Conservation (phyloP, 2,888 invertebrate species). For the Oxytorus armatus region DNA sequence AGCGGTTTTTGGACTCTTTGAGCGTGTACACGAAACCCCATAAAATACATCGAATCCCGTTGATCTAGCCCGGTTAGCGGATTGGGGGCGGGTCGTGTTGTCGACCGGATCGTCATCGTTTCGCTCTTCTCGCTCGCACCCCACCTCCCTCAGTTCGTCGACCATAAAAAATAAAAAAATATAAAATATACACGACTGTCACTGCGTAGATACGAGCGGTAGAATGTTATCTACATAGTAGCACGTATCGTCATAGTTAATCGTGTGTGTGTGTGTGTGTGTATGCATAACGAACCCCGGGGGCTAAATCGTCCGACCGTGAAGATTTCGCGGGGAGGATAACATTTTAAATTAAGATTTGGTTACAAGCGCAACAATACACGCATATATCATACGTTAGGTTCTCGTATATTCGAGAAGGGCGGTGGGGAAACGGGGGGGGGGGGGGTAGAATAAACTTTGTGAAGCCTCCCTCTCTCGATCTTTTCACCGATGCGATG, state of each 20-base stretch:
- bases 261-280: constrained; percentile 2
- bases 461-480: constrained; percentile 46
- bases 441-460: constrained; percentile 11
- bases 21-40: constrained; percentile 53
- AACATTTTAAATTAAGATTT: constrained; percentile 72
- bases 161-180: no score
- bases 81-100: constrained; percentile 25
- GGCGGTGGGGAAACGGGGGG: constrained; percentile 1
- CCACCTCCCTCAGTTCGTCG: background rate
- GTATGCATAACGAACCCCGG: constrained; percentile 28
- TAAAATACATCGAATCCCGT: constrained; percentile 60
- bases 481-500: constrained; percentile 43
- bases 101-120: constrained; percentile 51
- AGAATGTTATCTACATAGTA: constrained; percentile 31
- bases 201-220: constrained; percentile 30
- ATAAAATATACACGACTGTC: constrained; percentile 37
- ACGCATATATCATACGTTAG: constrained; percentile 20
- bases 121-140: constrained; percentile 31
- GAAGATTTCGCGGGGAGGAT: constrained; percentile 69
- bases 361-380: constrained; percentile 59
- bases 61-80: no score
- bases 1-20: constrained; percentile 13
- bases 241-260: constrained; percentile 15
- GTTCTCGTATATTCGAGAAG: background rate
- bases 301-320: constrained; percentile 66